Evolutionary conservation across 1,140 invertebrate genomes (phyloP).

Genomic region (Dufourea novaeangliae): DNA sequence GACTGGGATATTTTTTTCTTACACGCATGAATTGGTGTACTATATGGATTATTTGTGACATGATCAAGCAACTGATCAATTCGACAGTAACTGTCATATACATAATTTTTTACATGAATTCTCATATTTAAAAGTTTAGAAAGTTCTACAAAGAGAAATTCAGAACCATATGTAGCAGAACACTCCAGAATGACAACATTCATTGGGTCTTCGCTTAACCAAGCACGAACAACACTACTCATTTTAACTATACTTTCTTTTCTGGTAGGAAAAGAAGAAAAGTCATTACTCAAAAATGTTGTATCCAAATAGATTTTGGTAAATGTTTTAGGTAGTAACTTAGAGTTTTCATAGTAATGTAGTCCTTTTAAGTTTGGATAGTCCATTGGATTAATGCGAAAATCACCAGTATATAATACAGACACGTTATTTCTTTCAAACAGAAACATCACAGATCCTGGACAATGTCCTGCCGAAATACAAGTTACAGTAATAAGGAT

Average conservation of each 20-base stretch:
- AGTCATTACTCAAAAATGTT: constrained; percentile 84
- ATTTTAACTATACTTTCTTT: constrained; percentile 82
- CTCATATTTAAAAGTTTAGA: constrained; percentile 80
- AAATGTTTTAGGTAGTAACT: constrained; percentile 79
- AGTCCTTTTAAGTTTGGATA: constrained; percentile 83
- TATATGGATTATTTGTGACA: constrained; percentile 73
- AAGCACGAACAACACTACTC: constrained; percentile 80
- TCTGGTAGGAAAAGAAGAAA: constrained; percentile 83
- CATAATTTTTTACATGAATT: constrained; percentile 81
- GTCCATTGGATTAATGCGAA: constrained; percentile 83
- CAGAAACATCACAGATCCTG: constrained; percentile 89
- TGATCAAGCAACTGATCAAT: constrained; percentile 77
- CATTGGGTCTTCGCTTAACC: constrained; percentile 79
- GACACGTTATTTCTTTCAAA: constrained; percentile 81
- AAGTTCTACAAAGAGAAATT: constrained; percentile 84
- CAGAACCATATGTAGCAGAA: constrained; percentile 83
- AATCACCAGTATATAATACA: constrained; percentile 88
- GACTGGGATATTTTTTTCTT: constrained; percentile 56
- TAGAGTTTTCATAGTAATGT: constrained; percentile 76
- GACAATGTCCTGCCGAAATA: constrained; percentile 87
- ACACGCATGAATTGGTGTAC: constrained; percentile 80
- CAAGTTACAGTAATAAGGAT: constrained; percentile 82
- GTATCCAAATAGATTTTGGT: constrained; percentile 87
- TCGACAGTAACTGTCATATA: constrained; percentile 74
- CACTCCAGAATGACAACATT: constrained; percentile 82